These are phyloP conservation scores for Hormiphora californensis DNA, from an alignment of 37 sponge, comb jelly and placozoan genomes.

Conservation along the genomic window DNA sequence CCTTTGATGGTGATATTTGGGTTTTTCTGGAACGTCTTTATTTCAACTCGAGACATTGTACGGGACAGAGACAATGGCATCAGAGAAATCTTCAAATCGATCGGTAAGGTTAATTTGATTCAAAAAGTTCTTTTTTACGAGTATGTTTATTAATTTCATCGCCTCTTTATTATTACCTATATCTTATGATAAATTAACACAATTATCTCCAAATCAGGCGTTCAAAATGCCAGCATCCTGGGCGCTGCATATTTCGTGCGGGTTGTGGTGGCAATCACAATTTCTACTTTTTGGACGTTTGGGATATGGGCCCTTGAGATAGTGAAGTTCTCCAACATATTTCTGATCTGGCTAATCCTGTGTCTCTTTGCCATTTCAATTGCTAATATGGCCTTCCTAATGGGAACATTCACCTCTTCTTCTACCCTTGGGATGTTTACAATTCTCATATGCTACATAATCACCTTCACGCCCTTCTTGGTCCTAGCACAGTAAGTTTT, in stretches of 20 bases:
- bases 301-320: background rate
- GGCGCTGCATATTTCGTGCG: background rate
- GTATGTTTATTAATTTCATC: background rate
- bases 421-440: background rate
- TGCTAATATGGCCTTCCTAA: background rate
- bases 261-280: background rate
- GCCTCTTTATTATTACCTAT: no score
- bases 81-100: background rate
- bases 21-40: slow-evolving; percentile 2
- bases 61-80: background rate
- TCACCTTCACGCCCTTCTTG: background rate
- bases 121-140: background rate
- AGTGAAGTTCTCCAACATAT: background rate
- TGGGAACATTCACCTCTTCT: background rate
- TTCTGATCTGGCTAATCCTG: background rate
- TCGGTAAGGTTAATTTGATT: background rate
- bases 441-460: background rate
- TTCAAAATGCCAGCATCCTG: background rate
- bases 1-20: background rate
- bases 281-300: background rate
- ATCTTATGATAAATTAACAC: no score
- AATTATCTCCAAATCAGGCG: background rate
- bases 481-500: background rate
- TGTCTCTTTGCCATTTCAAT: background rate
- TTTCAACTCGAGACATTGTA: background rate